These are phyloP conservation scores for Zygaena filipendulae DNA, from an alignment of 2,888 invertebrate genomes.

Conservation along the genomic window DNA sequence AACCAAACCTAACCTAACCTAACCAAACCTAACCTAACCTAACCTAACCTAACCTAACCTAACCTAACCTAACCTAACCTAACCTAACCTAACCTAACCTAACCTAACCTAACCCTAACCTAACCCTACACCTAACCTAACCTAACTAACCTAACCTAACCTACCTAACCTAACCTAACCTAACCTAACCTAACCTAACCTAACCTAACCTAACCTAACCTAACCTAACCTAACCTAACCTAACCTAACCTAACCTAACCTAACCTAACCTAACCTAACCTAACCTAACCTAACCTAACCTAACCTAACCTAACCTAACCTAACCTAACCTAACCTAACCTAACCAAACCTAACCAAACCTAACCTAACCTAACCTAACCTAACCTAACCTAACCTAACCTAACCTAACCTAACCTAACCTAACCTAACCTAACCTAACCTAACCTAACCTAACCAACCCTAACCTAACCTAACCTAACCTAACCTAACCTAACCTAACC, in stretches of 20 bases:
- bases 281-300: slow-evolving; percentile 11
- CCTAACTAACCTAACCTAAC: slow-evolving; percentile 6
- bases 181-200: slow-evolving; percentile 11
- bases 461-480: too few species aligned
- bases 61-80: slow-evolving; percentile 8
- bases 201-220: slow-evolving; percentile 10
- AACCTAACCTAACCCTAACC: slow-evolving; percentile 6
- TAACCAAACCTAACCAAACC: slow-evolving; percentile 12
- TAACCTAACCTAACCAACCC: too few species aligned
- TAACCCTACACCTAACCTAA: slow-evolving; percentile 6
- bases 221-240: slow-evolving; percentile 11
- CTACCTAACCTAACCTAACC: slow-evolving; percentile 9
- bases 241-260: slow-evolving; percentile 11
- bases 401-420: slow-evolving; percentile 9
- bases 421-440: slow-evolving; percentile 9
- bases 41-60: slow-evolving; percentile 8
- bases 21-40: slow-evolving; percentile 7
- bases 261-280: slow-evolving; percentile 11
- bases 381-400: slow-evolving; percentile 13
- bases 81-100: slow-evolving; percentile 6
- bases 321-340: slow-evolving; percentile 12
- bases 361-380: slow-evolving; percentile 10
- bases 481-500: too few species aligned
- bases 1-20: slow-evolving; percentile 7
- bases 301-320: slow-evolving; percentile 13